Evolutionary conservation across 2,888 invertebrate species (phyloP).

Genomic region (Amiota communis): DNA sequence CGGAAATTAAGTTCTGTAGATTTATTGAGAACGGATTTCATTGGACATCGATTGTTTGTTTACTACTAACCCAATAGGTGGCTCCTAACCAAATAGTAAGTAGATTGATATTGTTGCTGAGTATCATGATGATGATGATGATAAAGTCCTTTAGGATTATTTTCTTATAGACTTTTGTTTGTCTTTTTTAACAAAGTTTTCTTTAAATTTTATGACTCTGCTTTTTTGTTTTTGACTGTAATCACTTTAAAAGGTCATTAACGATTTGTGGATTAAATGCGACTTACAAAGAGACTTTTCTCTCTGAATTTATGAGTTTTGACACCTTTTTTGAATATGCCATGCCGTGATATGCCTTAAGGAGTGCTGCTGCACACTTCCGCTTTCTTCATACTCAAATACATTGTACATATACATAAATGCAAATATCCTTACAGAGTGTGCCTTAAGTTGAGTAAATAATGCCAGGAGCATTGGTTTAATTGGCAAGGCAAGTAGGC

Average conservation of each 20-base stretch:
- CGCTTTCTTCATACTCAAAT: no score
- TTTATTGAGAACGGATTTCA: conserved; percentile 72
- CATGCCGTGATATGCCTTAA: no score
- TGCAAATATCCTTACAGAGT: no score
- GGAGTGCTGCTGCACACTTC: no score
- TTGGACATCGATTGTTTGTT: conserved; percentile 54
- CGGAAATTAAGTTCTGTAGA: conserved; percentile 72
- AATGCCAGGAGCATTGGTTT: conserved; percentile 3
- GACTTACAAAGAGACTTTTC: conserved; percentile 20
- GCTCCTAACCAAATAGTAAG: not conserved
- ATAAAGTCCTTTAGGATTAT: no score
- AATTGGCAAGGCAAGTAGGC: not conserved
- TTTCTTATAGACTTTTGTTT: conserved; percentile 4
- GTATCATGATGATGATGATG: no score
- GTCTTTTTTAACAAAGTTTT: not conserved
- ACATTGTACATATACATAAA: no score
- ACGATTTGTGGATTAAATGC: not conserved
- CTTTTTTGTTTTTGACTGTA: no score
- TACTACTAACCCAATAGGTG: conserved; percentile 11
- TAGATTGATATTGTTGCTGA: conserved; percentile 5
- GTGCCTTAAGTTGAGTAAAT: not conserved
- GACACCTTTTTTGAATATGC: no score
- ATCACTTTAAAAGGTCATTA: no score
- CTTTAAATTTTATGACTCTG: conserved; percentile 20
- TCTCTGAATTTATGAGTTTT: not conserved